Conservation (phyloP, 1,140 invertebrate species). For the Pseudoatta argentina region DNA sequence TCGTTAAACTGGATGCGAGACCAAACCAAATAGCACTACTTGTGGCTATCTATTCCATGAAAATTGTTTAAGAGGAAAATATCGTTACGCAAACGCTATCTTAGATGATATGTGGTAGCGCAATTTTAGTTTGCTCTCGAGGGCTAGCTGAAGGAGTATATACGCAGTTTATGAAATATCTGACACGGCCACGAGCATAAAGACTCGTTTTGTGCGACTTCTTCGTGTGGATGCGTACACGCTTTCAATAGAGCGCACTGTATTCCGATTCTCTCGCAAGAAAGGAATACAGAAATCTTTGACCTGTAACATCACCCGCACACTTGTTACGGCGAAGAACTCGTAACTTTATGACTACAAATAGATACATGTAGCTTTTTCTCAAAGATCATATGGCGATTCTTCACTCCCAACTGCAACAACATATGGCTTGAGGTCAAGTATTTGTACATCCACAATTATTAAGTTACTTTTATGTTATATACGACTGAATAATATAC, state of each 20-base stretch:
- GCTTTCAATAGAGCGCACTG: conserved; percentile 66
- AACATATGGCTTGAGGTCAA: not conserved
- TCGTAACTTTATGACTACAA: not conserved
- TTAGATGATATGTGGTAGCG: conserved; percentile 10
- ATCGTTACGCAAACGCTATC: conserved; percentile 15
- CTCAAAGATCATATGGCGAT: not conserved
- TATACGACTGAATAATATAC: not conserved
- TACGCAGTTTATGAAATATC: conserved; percentile 11
- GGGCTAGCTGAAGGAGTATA: not conserved
- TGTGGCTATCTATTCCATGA: not conserved
- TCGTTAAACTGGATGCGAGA: not conserved
- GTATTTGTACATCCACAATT: not conserved
- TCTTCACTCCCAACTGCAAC: not conserved
- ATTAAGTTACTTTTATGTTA: not conserved
- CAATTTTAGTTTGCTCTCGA: conserved; percentile 33
- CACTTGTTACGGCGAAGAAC: not conserved
- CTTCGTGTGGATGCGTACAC: conserved; percentile 51
- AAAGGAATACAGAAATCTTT: conserved; percentile 53
- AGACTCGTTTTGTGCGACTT: conserved; percentile 61
- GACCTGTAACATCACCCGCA: conserved; percentile 30
- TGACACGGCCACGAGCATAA: conserved; percentile 49
- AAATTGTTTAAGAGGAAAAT: not conserved
- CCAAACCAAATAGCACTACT: not conserved
- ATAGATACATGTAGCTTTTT: conserved; percentile 8
- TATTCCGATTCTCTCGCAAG: conserved; percentile 29